Percentiles rank a stretch among this genome's conserved stretches.
Evolutionary conservation across 2,113 vertebrate species (phyloP).

Genomic region (Poeciliopsis prolifica): DNA sequence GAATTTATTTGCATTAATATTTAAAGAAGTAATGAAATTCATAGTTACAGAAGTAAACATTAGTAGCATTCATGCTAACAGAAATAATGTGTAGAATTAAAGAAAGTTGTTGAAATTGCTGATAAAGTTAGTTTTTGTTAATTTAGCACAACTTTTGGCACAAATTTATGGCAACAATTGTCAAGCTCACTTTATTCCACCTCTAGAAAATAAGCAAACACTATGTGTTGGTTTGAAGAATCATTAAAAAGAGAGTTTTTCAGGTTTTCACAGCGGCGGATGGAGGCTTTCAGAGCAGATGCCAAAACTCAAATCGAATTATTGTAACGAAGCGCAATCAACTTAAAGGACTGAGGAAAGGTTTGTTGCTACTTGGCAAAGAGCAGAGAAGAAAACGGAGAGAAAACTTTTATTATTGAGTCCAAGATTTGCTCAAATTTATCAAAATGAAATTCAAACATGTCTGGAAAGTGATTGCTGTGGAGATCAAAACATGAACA

Average conservation of each 20-base stretch:
- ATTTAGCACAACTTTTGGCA: neutral
- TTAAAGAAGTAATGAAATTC: neutral
- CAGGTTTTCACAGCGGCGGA: constrained; percentile 36
- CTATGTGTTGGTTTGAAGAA: constrained; percentile 4
- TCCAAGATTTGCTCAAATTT: neutral
- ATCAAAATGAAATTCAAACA: constrained; percentile 2
- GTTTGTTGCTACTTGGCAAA: constrained; percentile 14
- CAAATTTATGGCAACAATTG: neutral
- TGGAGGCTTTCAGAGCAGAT: constrained; percentile 28
- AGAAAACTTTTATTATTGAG: constrained; percentile 22
- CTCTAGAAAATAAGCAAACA: neutral
- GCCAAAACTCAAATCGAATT: constrained; percentile 30
- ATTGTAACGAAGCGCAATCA: constrained; percentile 37
- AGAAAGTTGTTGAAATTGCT: too few species aligned
- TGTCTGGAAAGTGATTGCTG: constrained; percentile 30
- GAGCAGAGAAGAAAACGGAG: constrained; percentile 22
- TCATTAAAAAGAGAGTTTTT: constrained; percentile 19
- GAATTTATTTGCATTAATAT: too few species aligned
- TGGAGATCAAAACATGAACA: constrained; percentile 15
- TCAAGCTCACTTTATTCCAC: neutral
- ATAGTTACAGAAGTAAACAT: neutral
- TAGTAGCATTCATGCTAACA: neutral
- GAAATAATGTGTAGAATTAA: too few species aligned
- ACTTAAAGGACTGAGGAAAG: constrained; percentile 16
- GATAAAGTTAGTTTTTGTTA: too few species aligned